Evolutionary conservation across 2,888 invertebrate species (phyloP).

Genomic region (Ennomos fuscantarius): DNA sequence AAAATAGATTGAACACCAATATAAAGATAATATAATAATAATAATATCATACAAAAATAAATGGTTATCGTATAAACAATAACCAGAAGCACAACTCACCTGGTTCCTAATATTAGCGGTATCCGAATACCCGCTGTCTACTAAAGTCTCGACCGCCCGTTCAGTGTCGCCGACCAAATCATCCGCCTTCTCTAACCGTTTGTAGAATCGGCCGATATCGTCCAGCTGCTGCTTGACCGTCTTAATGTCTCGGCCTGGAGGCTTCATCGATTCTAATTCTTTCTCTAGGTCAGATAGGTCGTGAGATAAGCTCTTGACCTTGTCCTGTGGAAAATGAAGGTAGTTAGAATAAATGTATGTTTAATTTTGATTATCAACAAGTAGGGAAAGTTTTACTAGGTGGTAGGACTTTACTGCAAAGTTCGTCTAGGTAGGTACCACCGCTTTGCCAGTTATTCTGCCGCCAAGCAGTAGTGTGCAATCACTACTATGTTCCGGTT

Average conservation of each 20-base stretch:
- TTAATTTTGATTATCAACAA: no score
- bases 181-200: constrained; percentile 87
- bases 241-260: constrained; percentile 95
- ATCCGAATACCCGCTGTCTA: constrained; percentile 94
- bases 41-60: neutral
- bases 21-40: neutral
- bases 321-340: constrained; percentile 79
- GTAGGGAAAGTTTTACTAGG: no score
- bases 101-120: constrained; percentile 93
- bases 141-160: constrained; percentile 90
- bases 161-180: constrained; percentile 89
- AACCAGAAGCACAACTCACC: constrained; percentile 59
- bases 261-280: constrained; percentile 93
- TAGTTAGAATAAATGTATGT: no score
- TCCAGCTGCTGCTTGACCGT: constrained; percentile 93
- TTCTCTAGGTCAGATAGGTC: constrained; percentile 92
- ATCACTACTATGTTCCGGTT: no score
- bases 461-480: no score
- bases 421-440: no score
- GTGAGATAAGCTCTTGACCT: constrained; percentile 91
- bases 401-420: no score
- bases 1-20: no score
- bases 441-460: no score
- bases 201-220: constrained; percentile 89
- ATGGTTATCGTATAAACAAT: neutral